Conservation (phyloP, 2,113 vertebrate species). For the Blennius ocellaris region DNA sequence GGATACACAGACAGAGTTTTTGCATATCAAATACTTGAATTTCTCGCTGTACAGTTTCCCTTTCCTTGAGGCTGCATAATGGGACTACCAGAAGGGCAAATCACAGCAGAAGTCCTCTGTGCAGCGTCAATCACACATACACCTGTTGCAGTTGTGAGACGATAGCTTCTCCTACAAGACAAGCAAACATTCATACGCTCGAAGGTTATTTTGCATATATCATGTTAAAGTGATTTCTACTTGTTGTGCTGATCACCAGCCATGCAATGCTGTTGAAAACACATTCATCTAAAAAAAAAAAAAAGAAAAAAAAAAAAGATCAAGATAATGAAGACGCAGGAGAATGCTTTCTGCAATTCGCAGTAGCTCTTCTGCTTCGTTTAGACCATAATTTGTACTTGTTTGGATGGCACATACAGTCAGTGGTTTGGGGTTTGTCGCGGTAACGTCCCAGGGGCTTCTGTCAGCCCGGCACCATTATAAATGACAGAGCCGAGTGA, state of each 20-base stretch:
- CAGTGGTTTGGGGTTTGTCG: conserved; percentile 71
- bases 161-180: not conserved
- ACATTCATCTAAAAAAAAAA: conserved; percentile 58
- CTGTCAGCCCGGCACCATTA: conserved; percentile 69
- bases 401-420: conserved; percentile 69
- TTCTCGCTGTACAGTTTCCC: conserved; percentile 49
- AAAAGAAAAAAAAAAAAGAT: no score
- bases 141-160: conserved; percentile 17
- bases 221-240: conserved; percentile 5
- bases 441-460: conserved; percentile 67
- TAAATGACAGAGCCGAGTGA: conserved; percentile 75
- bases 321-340: conserved; percentile 70
- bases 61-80: conserved; percentile 24
- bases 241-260: conserved; percentile 27
- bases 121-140: conserved; percentile 27
- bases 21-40: conserved; percentile 46
- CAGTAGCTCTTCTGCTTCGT: conserved; percentile 58
- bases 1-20: conserved; percentile 51
- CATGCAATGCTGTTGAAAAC: conserved; percentile 40
- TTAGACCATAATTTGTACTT: conserved; percentile 74
- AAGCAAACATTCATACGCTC: conserved; percentile 5
- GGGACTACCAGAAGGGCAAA: conserved; percentile 11
- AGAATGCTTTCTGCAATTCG: conserved; percentile 68
- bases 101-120: conserved; percentile 20
- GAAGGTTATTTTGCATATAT: conserved; percentile 4